These are phyloP conservation scores for Engraulis encrasicolus DNA, from an alignment of 2,113 vertebrate species.

Conservation along the genomic window DNA sequence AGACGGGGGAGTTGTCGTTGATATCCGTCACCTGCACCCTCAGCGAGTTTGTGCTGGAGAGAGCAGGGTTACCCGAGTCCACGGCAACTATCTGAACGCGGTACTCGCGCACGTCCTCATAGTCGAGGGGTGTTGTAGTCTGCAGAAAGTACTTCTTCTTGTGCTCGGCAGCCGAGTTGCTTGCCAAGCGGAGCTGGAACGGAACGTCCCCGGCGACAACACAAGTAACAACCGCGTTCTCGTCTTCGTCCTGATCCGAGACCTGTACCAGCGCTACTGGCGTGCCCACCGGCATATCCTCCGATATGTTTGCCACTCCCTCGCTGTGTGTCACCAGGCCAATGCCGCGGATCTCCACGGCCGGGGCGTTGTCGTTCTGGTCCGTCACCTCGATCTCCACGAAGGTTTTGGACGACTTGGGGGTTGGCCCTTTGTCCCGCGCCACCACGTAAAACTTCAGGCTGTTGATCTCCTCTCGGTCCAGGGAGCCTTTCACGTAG, in stretches of 20 bases:
- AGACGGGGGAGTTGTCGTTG: slow-evolving; percentile 94
- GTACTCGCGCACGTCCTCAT: slow-evolving; percentile 89
- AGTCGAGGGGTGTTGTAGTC: slow-evolving; percentile 95
- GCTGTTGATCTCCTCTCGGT: slow-evolving; percentile 90
- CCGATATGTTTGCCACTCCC: slow-evolving; percentile 94
- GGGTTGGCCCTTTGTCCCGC: slow-evolving; percentile 92
- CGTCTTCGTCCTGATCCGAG: slow-evolving; percentile 95
- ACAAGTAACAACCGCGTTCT: slow-evolving; percentile 96
- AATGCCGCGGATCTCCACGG: slow-evolving; percentile 95
- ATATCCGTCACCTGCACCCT: slow-evolving; percentile 95
- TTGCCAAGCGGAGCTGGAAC: slow-evolving; percentile 92
- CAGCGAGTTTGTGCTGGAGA: slow-evolving; percentile 96
- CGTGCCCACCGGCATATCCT: slow-evolving; percentile 94
- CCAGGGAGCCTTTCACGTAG: slow-evolving; percentile 91
- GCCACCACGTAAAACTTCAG: slow-evolving; percentile 93
- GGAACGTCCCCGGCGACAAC: slow-evolving; percentile 95
- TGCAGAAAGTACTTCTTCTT: slow-evolving; percentile 98
- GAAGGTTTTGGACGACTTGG: slow-evolving; percentile 91
- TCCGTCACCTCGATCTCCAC: slow-evolving; percentile 94
- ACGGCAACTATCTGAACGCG: slow-evolving; percentile 94
- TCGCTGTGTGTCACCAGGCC: slow-evolving; percentile 94
- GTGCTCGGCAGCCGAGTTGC: slow-evolving; percentile 91
- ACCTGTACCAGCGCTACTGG: slow-evolving; percentile 97
- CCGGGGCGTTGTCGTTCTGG: slow-evolving; percentile 95
- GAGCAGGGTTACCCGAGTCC: slow-evolving; percentile 94